phyloP scores from a whole-genome alignment of 2,113 vertebrate genomes.

The Zosterops pallidus region DNA sequence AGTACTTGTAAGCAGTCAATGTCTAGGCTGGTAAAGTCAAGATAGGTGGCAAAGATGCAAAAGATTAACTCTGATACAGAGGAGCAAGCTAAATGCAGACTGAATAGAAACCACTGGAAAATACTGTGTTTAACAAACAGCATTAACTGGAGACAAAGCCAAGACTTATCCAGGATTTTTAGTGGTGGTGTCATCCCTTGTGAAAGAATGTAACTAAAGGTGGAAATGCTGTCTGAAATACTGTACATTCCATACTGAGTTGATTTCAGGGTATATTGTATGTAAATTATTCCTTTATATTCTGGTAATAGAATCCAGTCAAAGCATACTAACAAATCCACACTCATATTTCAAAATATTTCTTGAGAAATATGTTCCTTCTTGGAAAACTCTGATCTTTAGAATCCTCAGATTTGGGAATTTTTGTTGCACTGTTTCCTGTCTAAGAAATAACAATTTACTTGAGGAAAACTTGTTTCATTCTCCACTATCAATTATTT shows the following conservation, averaged over 20 bases:
- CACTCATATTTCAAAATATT: background rate
- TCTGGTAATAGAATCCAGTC: background rate
- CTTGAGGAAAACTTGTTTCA: background rate
- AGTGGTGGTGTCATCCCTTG: background rate
- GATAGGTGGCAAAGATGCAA: background rate
- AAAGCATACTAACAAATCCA: background rate
- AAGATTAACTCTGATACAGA: background rate
- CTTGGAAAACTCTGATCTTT: background rate
- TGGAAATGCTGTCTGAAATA: background rate
- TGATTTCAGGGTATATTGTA: background rate
- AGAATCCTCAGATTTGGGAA: background rate
- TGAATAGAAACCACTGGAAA: background rate
- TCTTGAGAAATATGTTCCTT: background rate
- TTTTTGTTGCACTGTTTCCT: background rate
- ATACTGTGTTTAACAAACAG: background rate
- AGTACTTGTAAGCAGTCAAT: background rate
- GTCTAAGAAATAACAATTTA: background rate
- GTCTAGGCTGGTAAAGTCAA: background rate
- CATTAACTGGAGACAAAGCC: background rate
- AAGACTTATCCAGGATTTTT: background rate
- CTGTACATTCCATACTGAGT: background rate
- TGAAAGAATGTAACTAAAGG: background rate
- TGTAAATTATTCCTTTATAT: background rate
- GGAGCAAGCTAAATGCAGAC: background rate
- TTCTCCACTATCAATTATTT: background rate